Evolutionary conservation across 2,113 vertebrate species (phyloP).

Genomic region (Marcusenius ussheri): DNA sequence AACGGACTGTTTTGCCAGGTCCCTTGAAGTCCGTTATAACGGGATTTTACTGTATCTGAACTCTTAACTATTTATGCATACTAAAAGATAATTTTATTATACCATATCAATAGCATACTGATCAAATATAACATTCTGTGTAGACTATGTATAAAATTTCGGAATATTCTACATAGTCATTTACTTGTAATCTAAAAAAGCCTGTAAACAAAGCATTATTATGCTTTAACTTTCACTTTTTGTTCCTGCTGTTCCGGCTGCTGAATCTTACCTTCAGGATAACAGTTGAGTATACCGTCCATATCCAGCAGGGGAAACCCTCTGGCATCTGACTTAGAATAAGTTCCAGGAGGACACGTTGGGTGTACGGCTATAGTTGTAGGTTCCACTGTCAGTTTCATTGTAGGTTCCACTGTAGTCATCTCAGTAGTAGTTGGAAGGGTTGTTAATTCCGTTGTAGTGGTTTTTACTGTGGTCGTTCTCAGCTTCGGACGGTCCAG

Average conservation of each 20-base stretch:
- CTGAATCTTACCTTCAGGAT: conserved; percentile 71
- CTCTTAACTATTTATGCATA: background rate
- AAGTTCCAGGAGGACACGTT: conserved; percentile 82
- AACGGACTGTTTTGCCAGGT: too few relatives aligned
- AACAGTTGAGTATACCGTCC: conserved; percentile 74
- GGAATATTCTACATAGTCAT: background rate
- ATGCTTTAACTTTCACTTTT: background rate
- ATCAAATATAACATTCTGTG: background rate
- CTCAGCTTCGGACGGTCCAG: conserved; percentile 72
- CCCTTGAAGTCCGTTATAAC: too few relatives aligned
- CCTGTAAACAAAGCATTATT: background rate
- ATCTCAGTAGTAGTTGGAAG: conserved; percentile 57
- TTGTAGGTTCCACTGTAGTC: conserved; percentile 56
- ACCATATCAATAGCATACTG: background rate
- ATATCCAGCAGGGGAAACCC: conserved; percentile 68
- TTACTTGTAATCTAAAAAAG: background rate
- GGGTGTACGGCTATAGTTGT: conserved; percentile 56
- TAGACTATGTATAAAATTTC: background rate
- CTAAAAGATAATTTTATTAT: background rate
- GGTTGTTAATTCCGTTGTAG: conserved; percentile 52
- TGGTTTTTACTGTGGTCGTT: conserved; percentile 54
- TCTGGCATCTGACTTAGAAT: conserved; percentile 64
- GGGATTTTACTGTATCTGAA: background rate
- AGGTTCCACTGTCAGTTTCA: conserved; percentile 49
- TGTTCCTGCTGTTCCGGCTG: background rate